Evolutionary conservation across 2,113 vertebrate species (phyloP).

Genomic region (Empidonax traillii): DNA sequence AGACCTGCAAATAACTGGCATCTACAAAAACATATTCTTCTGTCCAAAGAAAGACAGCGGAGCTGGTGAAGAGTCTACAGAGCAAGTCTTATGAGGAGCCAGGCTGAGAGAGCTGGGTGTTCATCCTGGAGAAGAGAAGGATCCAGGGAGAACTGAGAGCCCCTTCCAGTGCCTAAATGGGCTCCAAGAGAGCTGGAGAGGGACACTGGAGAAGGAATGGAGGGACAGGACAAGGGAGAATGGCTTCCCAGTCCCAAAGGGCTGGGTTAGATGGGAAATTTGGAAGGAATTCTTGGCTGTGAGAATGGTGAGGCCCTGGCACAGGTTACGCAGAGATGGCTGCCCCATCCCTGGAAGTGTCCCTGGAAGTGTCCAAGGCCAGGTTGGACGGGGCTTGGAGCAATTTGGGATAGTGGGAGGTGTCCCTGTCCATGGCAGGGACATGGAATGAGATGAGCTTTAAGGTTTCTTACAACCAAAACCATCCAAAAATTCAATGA

Average conservation of each 20-base stretch:
- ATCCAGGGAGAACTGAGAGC: neutral
- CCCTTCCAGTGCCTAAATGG: neutral
- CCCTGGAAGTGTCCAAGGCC: neutral
- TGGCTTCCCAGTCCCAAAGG: neutral
- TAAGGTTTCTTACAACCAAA: neutral
- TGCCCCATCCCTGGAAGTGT: neutral
- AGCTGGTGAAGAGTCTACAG: neutral
- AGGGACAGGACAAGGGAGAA: neutral
- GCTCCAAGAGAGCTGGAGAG: neutral
- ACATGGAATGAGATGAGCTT: accelerated
- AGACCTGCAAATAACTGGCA: neutral
- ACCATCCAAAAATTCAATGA: neutral
- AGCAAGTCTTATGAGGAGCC: neutral
- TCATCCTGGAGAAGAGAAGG: neutral
- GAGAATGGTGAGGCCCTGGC: neutral
- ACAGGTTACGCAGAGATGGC: neutral
- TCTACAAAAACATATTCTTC: neutral
- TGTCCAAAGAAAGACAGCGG: neutral
- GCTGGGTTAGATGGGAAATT: neutral
- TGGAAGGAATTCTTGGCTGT: neutral
- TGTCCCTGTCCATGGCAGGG: neutral
- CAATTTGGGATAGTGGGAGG: neutral
- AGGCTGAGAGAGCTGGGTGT: neutral
- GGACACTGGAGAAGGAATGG: neutral
- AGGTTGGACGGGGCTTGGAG: neutral